Evolutionary conservation across 1,140 invertebrate species (phyloP).

Genomic region (Steinernema feltiae): DNA sequence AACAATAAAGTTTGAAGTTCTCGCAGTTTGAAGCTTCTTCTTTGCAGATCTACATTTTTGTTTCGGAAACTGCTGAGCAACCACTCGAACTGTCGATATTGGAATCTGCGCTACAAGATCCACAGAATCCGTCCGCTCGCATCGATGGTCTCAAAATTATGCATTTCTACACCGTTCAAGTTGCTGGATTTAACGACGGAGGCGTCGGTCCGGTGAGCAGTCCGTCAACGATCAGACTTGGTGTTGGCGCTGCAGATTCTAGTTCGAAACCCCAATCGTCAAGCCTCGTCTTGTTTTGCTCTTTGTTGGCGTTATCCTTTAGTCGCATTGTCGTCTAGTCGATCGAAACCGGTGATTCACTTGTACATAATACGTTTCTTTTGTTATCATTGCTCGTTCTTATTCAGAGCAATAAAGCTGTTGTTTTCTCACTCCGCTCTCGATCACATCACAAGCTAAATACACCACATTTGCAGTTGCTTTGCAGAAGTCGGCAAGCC

Average conservation of each 20-base stretch:
- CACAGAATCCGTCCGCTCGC: slow-evolving; percentile 24
- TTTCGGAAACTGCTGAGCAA: slow-evolving; percentile 27
- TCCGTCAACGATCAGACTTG: slow-evolving; percentile 20
- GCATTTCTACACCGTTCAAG: slow-evolving; percentile 30
- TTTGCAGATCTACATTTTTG: slow-evolving; percentile 29
- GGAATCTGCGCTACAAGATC: slow-evolving; percentile 20
- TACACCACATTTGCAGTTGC: no score
- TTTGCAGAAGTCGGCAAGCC: no score
- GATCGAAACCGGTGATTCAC: not conserved
- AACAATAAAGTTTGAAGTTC: not conserved
- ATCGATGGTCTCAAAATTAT: slow-evolving; percentile 29
- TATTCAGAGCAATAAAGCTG: no score
- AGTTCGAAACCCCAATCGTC: not conserved
- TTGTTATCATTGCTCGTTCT: no score
- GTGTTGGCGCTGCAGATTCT: not conserved
- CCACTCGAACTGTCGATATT: slow-evolving; percentile 23
- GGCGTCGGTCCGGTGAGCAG: slow-evolving; percentile 21
- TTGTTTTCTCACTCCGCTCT: no score
- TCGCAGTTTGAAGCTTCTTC: not conserved
- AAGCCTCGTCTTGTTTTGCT: not conserved
- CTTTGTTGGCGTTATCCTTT: not conserved
- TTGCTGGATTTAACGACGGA: slow-evolving; percentile 28
- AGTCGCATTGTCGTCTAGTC: slow-evolving; percentile 3
- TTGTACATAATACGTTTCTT: no score
- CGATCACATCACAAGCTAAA: no score